phyloP scores from a whole-genome alignment of 2,113 vertebrate species.

The Holacanthus passer region DNA sequence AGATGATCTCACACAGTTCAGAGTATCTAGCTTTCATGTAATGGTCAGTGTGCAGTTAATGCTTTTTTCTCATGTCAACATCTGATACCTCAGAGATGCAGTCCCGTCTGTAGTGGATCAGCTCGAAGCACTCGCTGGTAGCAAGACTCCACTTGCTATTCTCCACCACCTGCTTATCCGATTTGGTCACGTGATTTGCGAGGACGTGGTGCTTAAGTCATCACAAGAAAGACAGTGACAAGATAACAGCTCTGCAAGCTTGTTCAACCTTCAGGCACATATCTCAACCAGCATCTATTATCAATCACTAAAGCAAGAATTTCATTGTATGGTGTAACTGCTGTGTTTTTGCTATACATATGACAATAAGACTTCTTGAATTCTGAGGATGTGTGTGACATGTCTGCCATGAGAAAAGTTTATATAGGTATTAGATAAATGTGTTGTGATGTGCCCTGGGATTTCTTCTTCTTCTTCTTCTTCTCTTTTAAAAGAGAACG shows the following conservation, averaged over 20 bases:
- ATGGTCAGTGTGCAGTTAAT: not conserved
- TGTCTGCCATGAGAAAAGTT: not conserved
- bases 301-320: too few relatives aligned
- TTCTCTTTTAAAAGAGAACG: not conserved
- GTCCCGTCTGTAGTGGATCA: fast-evolving
- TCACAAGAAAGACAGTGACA: not conserved
- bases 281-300: not conserved
- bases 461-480: too few relatives aligned
- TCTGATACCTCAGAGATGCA: slow-evolving; percentile 16
- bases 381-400: not conserved
- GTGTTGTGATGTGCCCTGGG: not conserved
- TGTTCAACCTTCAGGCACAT: not conserved
- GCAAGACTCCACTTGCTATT: not conserved
- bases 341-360: too few relatives aligned
- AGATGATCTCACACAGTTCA: too few relatives aligned
- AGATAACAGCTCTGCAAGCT: not conserved
- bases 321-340: too few relatives aligned
- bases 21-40: not conserved
- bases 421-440: not conserved
- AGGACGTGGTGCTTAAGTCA: not conserved
- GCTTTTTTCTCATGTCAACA: too few relatives aligned
- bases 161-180: fast-evolving
- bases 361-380: too few relatives aligned
- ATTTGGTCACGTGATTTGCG: fast-evolving
- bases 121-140: fast-evolving